Evolutionary conservation across 2,797 vertebrate species (phyloP).

Genomic region (Phoxinus dragarum): DNA sequence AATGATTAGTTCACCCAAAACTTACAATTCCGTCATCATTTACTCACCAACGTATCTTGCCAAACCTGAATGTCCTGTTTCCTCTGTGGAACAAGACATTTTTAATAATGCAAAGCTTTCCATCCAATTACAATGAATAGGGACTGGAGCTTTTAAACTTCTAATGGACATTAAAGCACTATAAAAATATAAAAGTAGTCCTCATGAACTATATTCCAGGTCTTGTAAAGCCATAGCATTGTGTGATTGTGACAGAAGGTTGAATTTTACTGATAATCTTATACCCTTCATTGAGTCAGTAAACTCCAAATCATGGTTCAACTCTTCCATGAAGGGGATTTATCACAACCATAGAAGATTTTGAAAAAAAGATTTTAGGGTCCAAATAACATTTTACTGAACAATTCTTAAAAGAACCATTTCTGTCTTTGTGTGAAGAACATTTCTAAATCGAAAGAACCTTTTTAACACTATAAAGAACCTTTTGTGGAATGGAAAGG

Average conservation of each 20-base stretch:
- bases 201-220: background rate
- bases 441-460: background rate
- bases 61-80: constrained; percentile 62
- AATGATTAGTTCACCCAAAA: constrained; percentile 52
- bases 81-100: constrained; percentile 40
- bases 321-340: background rate
- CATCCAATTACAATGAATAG: background rate
- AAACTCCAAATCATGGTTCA: background rate
- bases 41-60: background rate
- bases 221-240: background rate
- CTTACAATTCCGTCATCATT: background rate
- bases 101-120: constrained; percentile 17
- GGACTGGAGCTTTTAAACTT: background rate
- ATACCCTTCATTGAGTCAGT: background rate
- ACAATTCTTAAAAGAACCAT: background rate
- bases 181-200: background rate
- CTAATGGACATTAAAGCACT: background rate
- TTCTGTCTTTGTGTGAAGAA: background rate
- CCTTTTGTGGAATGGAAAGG: background rate
- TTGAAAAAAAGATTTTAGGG: background rate
- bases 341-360: background rate
- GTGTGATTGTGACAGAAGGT: background rate
- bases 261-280: background rate
- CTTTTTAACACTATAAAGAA: background rate
- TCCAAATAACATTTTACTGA: background rate